Base-by-base conservation (phyloP, 37 sponge, comb jelly and placozoan genomes). In the Eunapius fragilis region DNA sequence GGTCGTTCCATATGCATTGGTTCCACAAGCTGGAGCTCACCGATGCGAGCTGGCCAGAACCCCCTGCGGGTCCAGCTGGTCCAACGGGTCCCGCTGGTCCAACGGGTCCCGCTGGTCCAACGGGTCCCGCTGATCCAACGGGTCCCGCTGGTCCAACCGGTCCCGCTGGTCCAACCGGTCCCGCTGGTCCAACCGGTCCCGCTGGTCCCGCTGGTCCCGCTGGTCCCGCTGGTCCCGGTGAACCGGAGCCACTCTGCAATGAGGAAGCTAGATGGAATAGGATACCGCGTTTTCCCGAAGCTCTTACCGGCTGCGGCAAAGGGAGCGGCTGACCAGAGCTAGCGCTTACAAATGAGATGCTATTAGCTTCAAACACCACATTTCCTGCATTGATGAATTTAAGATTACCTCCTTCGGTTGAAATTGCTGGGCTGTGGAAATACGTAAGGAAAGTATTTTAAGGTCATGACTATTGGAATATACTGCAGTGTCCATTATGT, bases 1-100 rank as follows among this genome's bases (percentile, higher is more conserved):
- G 76, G 49, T 58, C 75, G 30, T 67, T 22, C 75, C 77, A 91
- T 0, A 58, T 80, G 87, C 92, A 91, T 84, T 91, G 86, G 49
- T 87, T 91, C 92, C 92, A 91, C 11, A 83, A 24, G 26, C 77
- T 25, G 0, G 82, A 0, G 13, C 80, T 68, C 0, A 3, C 3
- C 5, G 58, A 10, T 31, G 25, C 58, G 45, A 26, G 31, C 2
- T 2, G 6, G 6, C 19, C 50, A 45, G 49, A 5, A 45, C 67
- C 33, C 11, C 77, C 85, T 10, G 69, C 13, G 13, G 77, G 27
- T 26, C 85, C 85, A 3, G 4, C 49, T 14, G 34, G 17, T 25
- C 85, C 85, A 2, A 24, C 14, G 17, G 83, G 68, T 5, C 83
- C 83, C 27, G 74, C 58, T 10, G 47, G n/a, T n/a, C n/a, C n/a